phyloP scores from a whole-genome alignment of 2,888 invertebrate species.

The Hirudinaria manillensis region DNA sequence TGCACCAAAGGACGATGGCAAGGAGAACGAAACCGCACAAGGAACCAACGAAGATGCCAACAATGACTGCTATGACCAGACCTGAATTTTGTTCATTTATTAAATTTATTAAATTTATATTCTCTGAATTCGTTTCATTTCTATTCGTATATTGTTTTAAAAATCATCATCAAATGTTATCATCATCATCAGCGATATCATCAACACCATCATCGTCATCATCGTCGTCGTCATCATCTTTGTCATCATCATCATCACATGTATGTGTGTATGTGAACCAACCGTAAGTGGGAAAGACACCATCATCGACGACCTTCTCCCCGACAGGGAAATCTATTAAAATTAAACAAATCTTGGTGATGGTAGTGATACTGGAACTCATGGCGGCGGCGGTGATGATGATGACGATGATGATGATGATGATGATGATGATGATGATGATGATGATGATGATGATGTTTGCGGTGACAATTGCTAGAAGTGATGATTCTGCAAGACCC shows the following conservation, averaged over 20 bases:
- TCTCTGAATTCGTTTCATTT: too few species aligned
- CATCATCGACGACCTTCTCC: slow-evolving; percentile 33
- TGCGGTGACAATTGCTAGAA: neutral
- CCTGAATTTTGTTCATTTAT: neutral
- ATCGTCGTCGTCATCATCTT: too few species aligned
- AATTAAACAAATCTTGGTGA: neutral
- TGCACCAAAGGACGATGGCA: slow-evolving; percentile 33
- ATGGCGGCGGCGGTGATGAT: neutral
- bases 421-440: neutral
- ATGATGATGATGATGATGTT: neutral
- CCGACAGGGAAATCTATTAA: slow-evolving; percentile 29
- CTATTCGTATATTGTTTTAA: neutral
- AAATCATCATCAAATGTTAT: neutral
- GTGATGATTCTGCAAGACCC: neutral
- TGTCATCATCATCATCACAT: neutral
- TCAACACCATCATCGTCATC: too few species aligned
- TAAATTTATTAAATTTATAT: too few species aligned
- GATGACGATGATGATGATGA: slow-evolving; percentile 3
- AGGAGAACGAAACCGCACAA: slow-evolving; percentile 33
- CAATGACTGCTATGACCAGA: slow-evolving; percentile 32
- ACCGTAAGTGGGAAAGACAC: slow-evolving; percentile 31
- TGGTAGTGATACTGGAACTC: neutral
- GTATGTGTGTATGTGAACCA: neutral
- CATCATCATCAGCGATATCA: neutral
- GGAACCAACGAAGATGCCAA: slow-evolving; percentile 33